A percentile compares a stretch with the other conserved stretches of the same genome.
phyloP scores from a whole-genome alignment of 37 sponge, comb jelly and placozoan genomes.

The Agelas oroides region DNA sequence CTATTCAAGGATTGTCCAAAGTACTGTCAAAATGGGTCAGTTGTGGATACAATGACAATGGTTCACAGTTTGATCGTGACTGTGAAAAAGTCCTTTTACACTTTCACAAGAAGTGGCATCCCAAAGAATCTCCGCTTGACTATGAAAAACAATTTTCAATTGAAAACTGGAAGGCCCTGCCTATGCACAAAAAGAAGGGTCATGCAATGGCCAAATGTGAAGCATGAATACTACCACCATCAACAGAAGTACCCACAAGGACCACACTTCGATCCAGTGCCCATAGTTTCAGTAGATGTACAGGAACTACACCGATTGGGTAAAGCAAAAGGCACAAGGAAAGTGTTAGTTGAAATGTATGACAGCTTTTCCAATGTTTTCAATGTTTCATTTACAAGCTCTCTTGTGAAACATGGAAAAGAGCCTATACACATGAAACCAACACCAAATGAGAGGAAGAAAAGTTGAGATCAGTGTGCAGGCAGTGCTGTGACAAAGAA shows the following conservation, averaged over 20 bases:
- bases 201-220: conserved; percentile 17
- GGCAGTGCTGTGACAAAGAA: conserved; percentile 1
- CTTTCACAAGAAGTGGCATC: background rate
- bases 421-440: too few relatives aligned
- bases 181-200: too few relatives aligned
- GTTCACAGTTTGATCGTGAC: conserved; percentile 1
- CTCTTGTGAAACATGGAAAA: background rate
- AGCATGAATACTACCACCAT: background rate
- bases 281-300: conserved; percentile 16
- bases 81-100: background rate
- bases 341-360: conserved; percentile 6
- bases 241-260: conserved; percentile 6
- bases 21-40: too few relatives aligned
- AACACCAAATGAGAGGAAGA: conserved; percentile 3
- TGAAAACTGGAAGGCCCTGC: too few relatives aligned
- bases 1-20: too few relatives aligned
- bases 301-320: background rate
- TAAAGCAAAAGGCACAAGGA: background rate
- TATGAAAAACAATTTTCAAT: too few relatives aligned
- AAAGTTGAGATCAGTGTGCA: background rate
- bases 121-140: too few relatives aligned
- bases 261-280: background rate
- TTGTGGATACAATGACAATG: background rate
- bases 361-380: background rate
- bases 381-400: background rate